Evolutionary conservation across 2,888 invertebrate species (phyloP).

Genomic region (Arrhopalites spinosus): DNA sequence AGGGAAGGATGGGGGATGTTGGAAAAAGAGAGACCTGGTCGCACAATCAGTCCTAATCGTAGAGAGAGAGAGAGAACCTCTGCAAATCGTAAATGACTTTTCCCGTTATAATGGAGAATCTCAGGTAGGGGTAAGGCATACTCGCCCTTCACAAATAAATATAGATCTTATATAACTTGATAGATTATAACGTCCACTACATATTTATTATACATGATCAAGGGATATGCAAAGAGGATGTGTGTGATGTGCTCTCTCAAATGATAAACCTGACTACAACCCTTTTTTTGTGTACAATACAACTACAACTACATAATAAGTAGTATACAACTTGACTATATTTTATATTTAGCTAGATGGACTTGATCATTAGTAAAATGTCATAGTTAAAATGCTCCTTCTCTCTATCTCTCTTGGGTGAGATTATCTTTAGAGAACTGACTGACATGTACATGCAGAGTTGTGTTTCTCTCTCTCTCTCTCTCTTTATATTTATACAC

Average conservation of each 20-base stretch:
- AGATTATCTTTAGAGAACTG: conserved; percentile 7
- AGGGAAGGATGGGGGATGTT: too few relatives aligned
- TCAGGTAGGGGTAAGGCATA: conserved; percentile 22
- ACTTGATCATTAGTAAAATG: too few relatives aligned
- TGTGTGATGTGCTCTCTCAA: not conserved
- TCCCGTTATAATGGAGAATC: conserved; percentile 31
- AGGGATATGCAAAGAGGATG: not conserved
- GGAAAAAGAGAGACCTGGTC: too few relatives aligned
- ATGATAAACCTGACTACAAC: not conserved
- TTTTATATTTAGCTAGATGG: not conserved
- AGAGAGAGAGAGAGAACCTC: conserved; percentile 14
- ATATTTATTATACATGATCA: not conserved
- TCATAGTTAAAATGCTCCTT: not conserved
- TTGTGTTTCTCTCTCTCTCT: not conserved
- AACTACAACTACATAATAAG: too few relatives aligned
- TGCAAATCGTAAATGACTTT: conserved; percentile 34
- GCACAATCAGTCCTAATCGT: not conserved
- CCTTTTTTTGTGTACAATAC: not conserved
- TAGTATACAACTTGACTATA: not conserved
- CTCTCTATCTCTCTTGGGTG: not conserved
- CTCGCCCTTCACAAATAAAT: conserved; percentile 26
- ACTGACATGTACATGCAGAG: not conserved
- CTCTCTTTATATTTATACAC: not conserved
- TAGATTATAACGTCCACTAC: not conserved
- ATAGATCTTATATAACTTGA: not conserved